These are phyloP conservation scores for Lasioglossum pauxillum DNA, from an alignment of 2,888 invertebrate species.

Conservation along the genomic window DNA sequence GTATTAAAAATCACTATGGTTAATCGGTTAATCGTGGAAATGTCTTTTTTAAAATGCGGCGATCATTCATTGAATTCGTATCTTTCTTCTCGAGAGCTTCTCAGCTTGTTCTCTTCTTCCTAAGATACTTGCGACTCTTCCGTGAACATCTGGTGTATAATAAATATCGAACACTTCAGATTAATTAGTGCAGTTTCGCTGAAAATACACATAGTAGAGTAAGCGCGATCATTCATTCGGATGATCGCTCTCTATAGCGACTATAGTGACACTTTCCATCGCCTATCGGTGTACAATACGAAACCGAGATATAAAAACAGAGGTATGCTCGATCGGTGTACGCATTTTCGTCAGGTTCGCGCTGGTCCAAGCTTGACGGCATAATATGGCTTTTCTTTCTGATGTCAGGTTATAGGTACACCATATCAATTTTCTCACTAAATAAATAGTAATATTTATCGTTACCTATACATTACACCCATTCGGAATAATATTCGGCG, in stretches of 20 bases:
- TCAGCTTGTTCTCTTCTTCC: slow-evolving; percentile 40
- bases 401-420: slow-evolving; percentile 37
- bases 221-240: slow-evolving; percentile 13
- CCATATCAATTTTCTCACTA: slow-evolving; percentile 16
- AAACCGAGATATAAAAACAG: slow-evolving; percentile 37
- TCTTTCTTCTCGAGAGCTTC: slow-evolving; percentile 34
- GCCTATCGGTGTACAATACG: slow-evolving; percentile 32
- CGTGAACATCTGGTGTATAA: slow-evolving; percentile 34
- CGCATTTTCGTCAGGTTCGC: slow-evolving; percentile 53
- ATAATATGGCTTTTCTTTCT: slow-evolving; percentile 39
- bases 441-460: neutral
- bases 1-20: slow-evolving; percentile 28
- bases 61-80: slow-evolving; percentile 30
- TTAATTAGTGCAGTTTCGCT: slow-evolving; percentile 15
- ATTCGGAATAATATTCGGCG: neutral
- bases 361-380: slow-evolving; percentile 44
- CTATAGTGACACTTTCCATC: slow-evolving; percentile 50
- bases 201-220: slow-evolving; percentile 3
- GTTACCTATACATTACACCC: neutral
- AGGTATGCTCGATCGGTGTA: slow-evolving; percentile 48
- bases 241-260: slow-evolving; percentile 2
- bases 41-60: slow-evolving; percentile 32
- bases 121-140: slow-evolving; percentile 43
- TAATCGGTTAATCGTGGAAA: slow-evolving; percentile 23
- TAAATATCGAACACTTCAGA: slow-evolving; percentile 27